Evolutionary conservation across 2,113 vertebrate genomes (phyloP).

Genomic region (Leptocoma aspasia): DNA sequence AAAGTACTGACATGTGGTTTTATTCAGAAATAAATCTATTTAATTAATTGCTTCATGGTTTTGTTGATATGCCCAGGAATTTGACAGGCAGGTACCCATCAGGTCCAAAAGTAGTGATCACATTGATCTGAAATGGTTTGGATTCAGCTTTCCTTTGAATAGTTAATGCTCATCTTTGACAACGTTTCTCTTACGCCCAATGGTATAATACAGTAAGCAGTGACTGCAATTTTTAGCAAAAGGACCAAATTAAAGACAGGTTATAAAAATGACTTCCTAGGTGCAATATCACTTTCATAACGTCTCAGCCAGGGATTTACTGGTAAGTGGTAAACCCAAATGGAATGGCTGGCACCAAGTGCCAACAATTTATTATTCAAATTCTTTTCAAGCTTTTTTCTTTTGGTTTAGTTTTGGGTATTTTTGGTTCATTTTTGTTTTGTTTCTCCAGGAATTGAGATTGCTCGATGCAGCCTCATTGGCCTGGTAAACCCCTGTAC

Average conservation of each 20-base stretch:
- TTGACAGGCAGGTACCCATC: background rate
- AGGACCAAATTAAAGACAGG: slow-evolving; percentile 79
- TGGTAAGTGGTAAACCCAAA: slow-evolving; percentile 65
- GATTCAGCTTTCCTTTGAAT: background rate
- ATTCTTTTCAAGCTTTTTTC: background rate
- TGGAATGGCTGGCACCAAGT: slow-evolving; percentile 40
- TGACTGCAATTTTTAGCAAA: slow-evolving; percentile 80
- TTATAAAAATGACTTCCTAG: slow-evolving; percentile 82
- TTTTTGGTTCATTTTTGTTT: background rate
- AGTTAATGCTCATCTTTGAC: background rate
- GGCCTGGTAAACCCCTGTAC: slow-evolving; percentile 68
- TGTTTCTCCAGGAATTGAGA: slow-evolving; percentile 45
- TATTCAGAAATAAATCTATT: background rate
- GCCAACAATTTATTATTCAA: background rate
- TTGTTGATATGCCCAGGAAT: background rate
- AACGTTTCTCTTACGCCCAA: slow-evolving; percentile 81
- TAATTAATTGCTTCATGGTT: background rate
- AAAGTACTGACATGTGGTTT: background rate
- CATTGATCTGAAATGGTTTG: background rate
- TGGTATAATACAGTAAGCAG: slow-evolving; percentile 87
- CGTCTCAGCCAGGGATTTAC: slow-evolving; percentile 76
- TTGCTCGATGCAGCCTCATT: slow-evolving; percentile 55
- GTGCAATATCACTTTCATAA: slow-evolving; percentile 72
- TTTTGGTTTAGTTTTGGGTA: background rate
- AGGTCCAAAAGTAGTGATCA: background rate